Base-by-base conservation (phyloP, 2,888 invertebrate genomes). In the Aleiodes leptofemur region DNA sequence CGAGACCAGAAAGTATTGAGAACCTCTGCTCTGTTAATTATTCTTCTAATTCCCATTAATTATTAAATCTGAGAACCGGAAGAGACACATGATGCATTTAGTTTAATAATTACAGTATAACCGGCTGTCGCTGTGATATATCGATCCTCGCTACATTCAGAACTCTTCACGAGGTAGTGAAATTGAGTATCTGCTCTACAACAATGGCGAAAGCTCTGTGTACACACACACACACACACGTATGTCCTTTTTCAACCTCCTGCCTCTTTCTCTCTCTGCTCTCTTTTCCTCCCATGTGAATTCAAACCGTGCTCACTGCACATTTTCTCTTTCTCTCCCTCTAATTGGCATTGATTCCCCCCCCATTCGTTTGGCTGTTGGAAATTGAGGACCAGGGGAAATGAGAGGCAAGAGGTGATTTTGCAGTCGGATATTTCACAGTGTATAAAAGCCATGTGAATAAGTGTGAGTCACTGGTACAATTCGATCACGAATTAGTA, bases 91-190 rank as follows among this genome's bases (percentile, higher is more conserved):
- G 38, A 4, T 13, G 43, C 16, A 61, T 43, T 61, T 61, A 61
- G 31, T 61, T n/a, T 14, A 14, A 16, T 14, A 66, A 48, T 66
- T 29, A 50, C 13, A 4, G 4, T 50, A 23, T 5, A 29, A 66
- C 9, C 16, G n/a, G 6, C 66, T 51, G 68, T 68, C 76, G 80
- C 82, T 85, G 86, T 86, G 85, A 86, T 83, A 86, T 84, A 86
- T 86, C 84, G 86, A 83, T 81, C 83, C 84, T 84, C 84, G 79
- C 31, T 51, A 16, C 84, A 84, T 86, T 86, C 82, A 84, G 83
- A 83, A 83, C 84, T 80, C 85, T 87, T 86, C 85, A 85, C 86
- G n/a, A 86, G 79, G 72, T 79, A 80, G 77, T 82, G 84, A 83
- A 83, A 87, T 86, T 84, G 86, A 83, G 83, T 86, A 84, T 86